Base-by-base conservation (phyloP, 2,888 invertebrate genomes). In the Drosophila merina region DNA sequence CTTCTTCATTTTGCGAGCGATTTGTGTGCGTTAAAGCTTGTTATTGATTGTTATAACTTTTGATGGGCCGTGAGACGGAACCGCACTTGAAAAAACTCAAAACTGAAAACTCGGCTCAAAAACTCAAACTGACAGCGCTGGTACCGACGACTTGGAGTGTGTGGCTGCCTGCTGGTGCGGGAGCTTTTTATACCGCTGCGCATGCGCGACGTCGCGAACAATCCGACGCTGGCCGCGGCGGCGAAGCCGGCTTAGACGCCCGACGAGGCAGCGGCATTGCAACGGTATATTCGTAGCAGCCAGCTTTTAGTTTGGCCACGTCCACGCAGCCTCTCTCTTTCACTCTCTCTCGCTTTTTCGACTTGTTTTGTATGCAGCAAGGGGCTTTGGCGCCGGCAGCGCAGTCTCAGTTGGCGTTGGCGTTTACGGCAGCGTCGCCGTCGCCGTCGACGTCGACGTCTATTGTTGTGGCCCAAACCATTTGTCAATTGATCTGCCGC, bases 171-270 rank as follows among this genome's bases (percentile, higher is more conserved):
- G 89, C 88, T 88, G 89, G 87, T 88, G 90, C 92, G 91, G 90
- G 89, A 90, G 91, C 92, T 92, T 92, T 92, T 92, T 92, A 92
- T 92, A 92, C 91, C 91, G 91, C 90, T 87, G 89, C 89, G 90
- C 90, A 90, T 75, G 90, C 90, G 90, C 89, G 80, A 72, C 75
- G 79, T 58, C 75, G 75, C 87, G 87, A 82, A 82, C 86, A 87
- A 87, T 81, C 87, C 87, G 52, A 72, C 76, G 68, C 28, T 42
- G 42, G 51, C 72, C 42, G 69, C 1, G 58, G 12, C 57, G 28
- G 49, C 69, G 66, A 33, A 73, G 26, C 12, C 69, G 63, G 12
- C 57, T 25, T 42, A 69, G 63, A 38, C 73, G 26, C 10, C 69
- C 26, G 12, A 59, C 4, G 36, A 20, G 40, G 14, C 52, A 42